Base-by-base conservation (phyloP, 2,797 vertebrate species). In the Pipistrellus kuhlii region DNA sequence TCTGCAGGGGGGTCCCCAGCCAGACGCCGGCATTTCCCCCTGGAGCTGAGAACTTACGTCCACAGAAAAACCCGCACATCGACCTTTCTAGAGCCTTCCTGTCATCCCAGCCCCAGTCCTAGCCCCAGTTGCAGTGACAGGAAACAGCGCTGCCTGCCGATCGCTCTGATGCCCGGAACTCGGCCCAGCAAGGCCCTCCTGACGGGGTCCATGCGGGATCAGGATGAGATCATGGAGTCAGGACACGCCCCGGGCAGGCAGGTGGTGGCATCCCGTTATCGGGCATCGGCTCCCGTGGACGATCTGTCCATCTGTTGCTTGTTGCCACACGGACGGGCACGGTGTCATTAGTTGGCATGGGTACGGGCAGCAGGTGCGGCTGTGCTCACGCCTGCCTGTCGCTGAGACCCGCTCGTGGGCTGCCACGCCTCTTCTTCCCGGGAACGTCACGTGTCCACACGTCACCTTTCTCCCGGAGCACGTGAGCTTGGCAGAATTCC, bases 401-500 rank as follows among this genome's bases (percentile, higher is more conserved):
- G 2, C 32, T 71, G 71, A 62, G 25, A 27, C 41, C 25, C 32
- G 9, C 44, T 46, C 69, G 5, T 44, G 23, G 23, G 41, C 3
- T 8, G 44, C 75, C 18, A 17, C 48, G 27, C 41, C 64, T 94
- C 87, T 27, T 44, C 53, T 88, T 46, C 76, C 82, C 85, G 88
- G 93, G 91, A 88, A 80, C 77, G 23, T 46, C 20, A n/a, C 13
- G 68, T 80, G 91, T 88, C 83, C 88, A 76, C 73, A 32, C 87
- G 25, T n/a, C 32, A 0, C 11, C 27, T 69, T 83, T 91, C 90
- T 90, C 78, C 87, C n/a, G 13, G 69, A 84, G 51, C 85, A 77
- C 91, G 59, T 66, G 88, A 88, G 80, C 72, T 80, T 48, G 80
- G 71, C 95, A 88, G 89, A 57, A 20, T 20, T 90, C 64, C 83